Base-by-base conservation (phyloP, 2,888 invertebrate species). In the Pseudolycoriella hygida region DNA sequence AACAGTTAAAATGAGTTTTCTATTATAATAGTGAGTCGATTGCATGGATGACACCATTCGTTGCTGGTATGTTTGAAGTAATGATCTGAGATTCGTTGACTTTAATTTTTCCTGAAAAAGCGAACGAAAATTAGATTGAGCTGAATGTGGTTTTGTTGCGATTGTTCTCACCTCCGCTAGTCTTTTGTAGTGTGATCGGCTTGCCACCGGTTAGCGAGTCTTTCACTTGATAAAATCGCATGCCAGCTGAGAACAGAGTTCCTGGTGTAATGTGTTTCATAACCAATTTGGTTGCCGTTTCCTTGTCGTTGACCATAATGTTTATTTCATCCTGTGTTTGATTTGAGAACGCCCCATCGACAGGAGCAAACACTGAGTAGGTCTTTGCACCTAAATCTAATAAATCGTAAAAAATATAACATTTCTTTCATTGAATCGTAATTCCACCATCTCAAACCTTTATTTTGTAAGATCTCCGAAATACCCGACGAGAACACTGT, bases 21-120 rank as follows among this genome's bases (percentile, higher is more conserved):
- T 11, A 20, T 71, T 71, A 77, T 49, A 80, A 65, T 39, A 78
- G 68, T 20, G 72, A 68, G 55, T 88, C 86, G 50, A 87, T 69
- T 10, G 84, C 87, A 61, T 88, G 87, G 55, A 88, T 78, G 48
- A 88, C 87, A 53, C 88, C 87, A 61, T 88, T 88, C 44, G 87
- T 87, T 44, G 87, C 79, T 43, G 88, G 87, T 54, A 87, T 82
- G 63, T 88, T 87, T 61, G 83, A 82, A 42, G 86, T 84, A 49
- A 82, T 67, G 57, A 88, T 80, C 59, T 79, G 78, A 17, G 79
- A 77, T 58, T 85, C 83, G 64, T 88, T 88, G 51, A 85, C 80
- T 62, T 83, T 83, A 53, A 87, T 79, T 61, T 82, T 81, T 53
- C 86, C 87, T 84, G 69, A 19, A 67, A 68, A 48, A 50, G n/a